Evolutionary conservation across 2,113 vertebrate genomes (phyloP), one percentile per base, ranked within the genome.

Genomic region (Paedocypris sp.): DNA sequence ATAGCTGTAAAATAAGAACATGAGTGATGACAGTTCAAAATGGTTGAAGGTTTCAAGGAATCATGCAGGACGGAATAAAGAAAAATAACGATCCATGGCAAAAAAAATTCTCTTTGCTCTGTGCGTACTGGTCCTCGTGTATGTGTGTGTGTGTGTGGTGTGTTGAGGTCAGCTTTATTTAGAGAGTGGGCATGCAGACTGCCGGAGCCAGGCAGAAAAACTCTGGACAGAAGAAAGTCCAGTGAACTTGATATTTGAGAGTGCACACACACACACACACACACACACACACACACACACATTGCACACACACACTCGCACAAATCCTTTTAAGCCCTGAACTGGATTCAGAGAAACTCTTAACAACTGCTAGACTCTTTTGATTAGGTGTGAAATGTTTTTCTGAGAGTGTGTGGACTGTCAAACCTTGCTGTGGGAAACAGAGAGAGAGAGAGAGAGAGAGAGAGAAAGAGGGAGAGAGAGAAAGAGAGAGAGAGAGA

Each of bases 151-250:
- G 13, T 58, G 49, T 42, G 28, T 41, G 12, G 29, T 36, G 71
- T 66, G 42, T 66, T 77, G 78, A 83, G 83, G 82, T 84, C 83
- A 83, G 70, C 73, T 77, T 81, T 85, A 84, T 85, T 85, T 83
- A 69, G 60, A 73, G 77, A 70, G 75, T 73, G 83, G 80, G 80
- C 83, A 79, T 70, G 46, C 77, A 82, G 82, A 80, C 79, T 80
- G 76, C 80, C 58, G 76, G 73, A 80, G 73, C 69, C 63, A 31
- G 64, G 50, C 32, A 64, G 73, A 33, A 70, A n/a, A n/a, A 71
- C 67, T 74, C 65, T 68, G 47, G 74, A 69, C 60, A 61, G 66
- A 32, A 49, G 35, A 11, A 45, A 56, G 29, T 68, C 65, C 58
- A 70, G 67, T 79, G 60, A 80, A 79, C 68, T 46, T 47, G 33